phyloP scores from a whole-genome alignment of 30 jellyfish, hydroid and myxozoan species.

The Mastigias papua region DNA sequence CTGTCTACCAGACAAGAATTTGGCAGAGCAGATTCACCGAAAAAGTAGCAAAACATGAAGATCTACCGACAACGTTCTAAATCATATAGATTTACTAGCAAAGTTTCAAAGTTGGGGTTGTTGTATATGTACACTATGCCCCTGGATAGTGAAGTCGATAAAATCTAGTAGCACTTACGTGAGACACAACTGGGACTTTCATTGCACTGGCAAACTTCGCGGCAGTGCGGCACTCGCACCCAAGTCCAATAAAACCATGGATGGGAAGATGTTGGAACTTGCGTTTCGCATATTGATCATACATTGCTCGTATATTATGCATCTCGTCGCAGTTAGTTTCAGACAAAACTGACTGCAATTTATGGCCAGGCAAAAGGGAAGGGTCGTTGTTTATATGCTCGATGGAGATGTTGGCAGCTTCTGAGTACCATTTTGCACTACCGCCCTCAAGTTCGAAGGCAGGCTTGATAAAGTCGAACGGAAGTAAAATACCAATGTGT shows the following conservation, averaged over 20 bases:
- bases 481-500: slow-evolving; percentile 49
- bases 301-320: slow-evolving; percentile 69
- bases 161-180: slow-evolving; percentile 85
- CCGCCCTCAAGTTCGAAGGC: slow-evolving; percentile 38
- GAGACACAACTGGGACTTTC: slow-evolving; percentile 80
- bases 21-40: too few relatives aligned
- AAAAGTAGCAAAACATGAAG: too few relatives aligned
- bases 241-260: slow-evolving; percentile 80
- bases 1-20: too few relatives aligned
- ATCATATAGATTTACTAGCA: too few relatives aligned
- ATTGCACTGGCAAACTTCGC: slow-evolving; percentile 85
- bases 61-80: too few relatives aligned
- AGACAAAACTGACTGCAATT: slow-evolving; percentile 75
- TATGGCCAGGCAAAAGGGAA: slow-evolving; percentile 70
- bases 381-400: slow-evolving; percentile 76
- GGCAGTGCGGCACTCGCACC: slow-evolving; percentile 73
- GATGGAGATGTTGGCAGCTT: slow-evolving; percentile 84
- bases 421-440: slow-evolving; percentile 84
- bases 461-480: slow-evolving; percentile 26
- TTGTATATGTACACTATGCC: too few relatives aligned
- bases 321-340: slow-evolving; percentile 83
- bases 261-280: slow-evolving; percentile 41
- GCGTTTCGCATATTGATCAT: slow-evolving; percentile 58
- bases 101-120: too few relatives aligned
- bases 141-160: too few relatives aligned